These are phyloP conservation scores for Prionailurus viverrinus DNA, from an alignment of 2,113 vertebrate genomes.

Conservation along the genomic window DNA sequence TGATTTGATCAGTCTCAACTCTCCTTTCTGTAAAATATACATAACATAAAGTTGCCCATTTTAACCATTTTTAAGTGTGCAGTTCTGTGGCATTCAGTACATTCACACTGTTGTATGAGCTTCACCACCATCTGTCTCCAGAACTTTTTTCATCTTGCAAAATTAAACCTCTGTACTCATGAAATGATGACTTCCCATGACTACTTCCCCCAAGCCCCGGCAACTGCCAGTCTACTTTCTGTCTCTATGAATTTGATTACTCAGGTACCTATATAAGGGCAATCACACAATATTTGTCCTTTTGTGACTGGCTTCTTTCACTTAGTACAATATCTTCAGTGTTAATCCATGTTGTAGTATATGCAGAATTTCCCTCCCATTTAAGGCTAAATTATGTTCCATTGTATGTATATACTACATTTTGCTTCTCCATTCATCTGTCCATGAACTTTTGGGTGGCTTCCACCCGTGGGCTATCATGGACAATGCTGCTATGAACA, in stretches of 20 bases:
- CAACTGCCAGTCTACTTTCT: background rate
- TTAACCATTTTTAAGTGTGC: background rate
- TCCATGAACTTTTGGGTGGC: no score
- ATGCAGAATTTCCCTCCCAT: background rate
- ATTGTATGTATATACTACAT: background rate
- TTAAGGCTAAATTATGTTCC: background rate
- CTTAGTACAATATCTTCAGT: background rate
- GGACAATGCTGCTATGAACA: background rate
- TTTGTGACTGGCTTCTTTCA: background rate
- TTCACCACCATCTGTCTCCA: background rate
- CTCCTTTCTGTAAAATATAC: background rate
- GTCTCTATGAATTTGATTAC: background rate
- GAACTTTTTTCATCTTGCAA: background rate
- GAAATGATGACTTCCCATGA: background rate
- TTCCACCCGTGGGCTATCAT: background rate
- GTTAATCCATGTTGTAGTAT: background rate
- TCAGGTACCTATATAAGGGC: background rate
- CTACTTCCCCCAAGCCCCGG: background rate
- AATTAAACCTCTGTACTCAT: background rate
- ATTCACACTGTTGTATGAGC: background rate
- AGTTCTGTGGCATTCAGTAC: background rate
- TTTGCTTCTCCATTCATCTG: background rate
- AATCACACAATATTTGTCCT: background rate
- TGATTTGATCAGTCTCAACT: background rate
- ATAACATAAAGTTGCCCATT: background rate